Conservation (phyloP, 92 coral and sea anemone species). For the Anthopleura xanthogrammica region DNA sequence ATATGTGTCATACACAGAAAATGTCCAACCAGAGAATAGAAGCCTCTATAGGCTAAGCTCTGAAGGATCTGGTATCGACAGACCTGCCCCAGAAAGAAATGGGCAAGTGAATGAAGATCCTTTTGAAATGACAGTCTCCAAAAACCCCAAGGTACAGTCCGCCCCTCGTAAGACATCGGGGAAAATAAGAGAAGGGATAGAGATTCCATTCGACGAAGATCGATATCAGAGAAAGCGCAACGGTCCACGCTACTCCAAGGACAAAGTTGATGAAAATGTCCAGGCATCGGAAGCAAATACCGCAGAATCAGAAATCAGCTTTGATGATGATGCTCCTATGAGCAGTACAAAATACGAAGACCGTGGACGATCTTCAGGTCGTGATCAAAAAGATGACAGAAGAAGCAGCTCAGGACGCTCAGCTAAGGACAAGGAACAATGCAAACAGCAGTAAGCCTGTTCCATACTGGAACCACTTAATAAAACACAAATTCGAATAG, state of each 20-base stretch:
- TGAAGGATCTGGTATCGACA: constrained; percentile 28
- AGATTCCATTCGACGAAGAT: not conserved
- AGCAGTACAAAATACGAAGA: constrained; percentile 34
- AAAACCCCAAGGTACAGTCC: constrained; percentile 7
- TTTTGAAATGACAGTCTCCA: not conserved
- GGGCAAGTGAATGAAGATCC: constrained; percentile 17
- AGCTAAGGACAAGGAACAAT: constrained; percentile 11
- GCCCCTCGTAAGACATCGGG: constrained; percentile 9
- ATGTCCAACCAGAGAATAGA: constrained; percentile 25
- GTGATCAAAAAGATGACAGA: not conserved
- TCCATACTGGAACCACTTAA: not conserved
- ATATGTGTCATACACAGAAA: constrained; percentile 38
- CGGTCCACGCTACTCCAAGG: not conserved
- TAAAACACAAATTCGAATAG: not conserved
- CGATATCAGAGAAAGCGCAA: not conserved
- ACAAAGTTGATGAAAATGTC: not conserved
- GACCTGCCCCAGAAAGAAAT: constrained; percentile 11
- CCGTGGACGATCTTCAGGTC: not conserved
- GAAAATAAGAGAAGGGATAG: not conserved
- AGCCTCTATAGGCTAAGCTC: constrained; percentile 31
- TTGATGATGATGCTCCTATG: constrained; percentile 7
- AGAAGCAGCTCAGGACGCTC: not conserved
- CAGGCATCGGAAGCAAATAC: constrained; percentile 3
- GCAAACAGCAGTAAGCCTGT: constrained; percentile 37
- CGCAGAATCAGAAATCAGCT: constrained; percentile 1